Percentiles rank a stretch among this genome's conserved stretches.
Evolutionary conservation across 2,113 vertebrate genomes (phyloP).

Genomic region (Stictonetta naevosa): DNA sequence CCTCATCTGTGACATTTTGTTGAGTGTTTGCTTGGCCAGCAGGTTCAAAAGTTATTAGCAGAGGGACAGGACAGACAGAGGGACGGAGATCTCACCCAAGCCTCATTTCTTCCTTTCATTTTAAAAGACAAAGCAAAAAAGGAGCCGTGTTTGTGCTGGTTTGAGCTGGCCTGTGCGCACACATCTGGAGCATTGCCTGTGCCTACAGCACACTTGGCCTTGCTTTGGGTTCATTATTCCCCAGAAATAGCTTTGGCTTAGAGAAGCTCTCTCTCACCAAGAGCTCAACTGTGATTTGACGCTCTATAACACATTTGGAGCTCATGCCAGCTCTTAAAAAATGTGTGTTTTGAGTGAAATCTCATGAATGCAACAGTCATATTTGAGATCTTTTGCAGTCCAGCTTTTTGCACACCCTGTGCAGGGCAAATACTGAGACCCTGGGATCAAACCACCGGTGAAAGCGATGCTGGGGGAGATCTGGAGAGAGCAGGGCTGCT

Average conservation of each 20-base stretch:
- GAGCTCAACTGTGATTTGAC: background rate
- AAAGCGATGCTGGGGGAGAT: background rate
- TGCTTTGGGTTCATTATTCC: background rate
- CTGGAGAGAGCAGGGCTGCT: background rate
- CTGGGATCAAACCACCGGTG: background rate
- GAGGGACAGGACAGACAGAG: background rate
- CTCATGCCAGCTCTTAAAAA: background rate
- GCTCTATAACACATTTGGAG: background rate
- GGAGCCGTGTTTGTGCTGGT: background rate
- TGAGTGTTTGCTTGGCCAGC: background rate
- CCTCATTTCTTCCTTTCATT: background rate
- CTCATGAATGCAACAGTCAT: fast-evolving
- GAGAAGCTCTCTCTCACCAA: background rate
- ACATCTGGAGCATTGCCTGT: background rate
- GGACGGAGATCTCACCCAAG: background rate
- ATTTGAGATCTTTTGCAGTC: background rate
- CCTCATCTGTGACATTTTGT: background rate
- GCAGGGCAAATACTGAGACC: background rate
- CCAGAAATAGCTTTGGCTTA: background rate
- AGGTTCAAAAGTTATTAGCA: background rate
- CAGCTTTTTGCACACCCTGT: background rate
- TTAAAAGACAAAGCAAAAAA: background rate
- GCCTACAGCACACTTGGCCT: background rate
- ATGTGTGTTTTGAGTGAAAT: background rate
- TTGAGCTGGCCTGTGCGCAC: background rate